Evolutionary conservation across 1,140 invertebrate genomes (phyloP).

Genomic region (Hormaphis cornu): DNA sequence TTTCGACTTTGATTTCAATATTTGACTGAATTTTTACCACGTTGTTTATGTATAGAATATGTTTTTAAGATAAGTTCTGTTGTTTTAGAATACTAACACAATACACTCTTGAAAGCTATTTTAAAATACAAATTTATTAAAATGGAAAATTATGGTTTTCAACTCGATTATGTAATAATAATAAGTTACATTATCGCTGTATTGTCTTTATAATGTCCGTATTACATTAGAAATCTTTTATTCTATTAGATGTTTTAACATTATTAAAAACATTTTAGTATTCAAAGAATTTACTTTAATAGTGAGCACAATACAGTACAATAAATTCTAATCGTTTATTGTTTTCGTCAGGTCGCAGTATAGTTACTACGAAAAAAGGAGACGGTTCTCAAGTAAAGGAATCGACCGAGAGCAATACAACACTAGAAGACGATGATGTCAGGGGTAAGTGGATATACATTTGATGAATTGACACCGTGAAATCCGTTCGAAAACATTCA

Average conservation of each 20-base stretch:
- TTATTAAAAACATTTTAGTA: not conserved
- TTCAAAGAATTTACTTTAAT: not conserved
- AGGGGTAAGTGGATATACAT: constrained; percentile 57
- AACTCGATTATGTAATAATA: not conserved
- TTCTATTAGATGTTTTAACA: constrained; percentile 2
- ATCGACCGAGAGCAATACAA: constrained; percentile 84
- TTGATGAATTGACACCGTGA: not conserved
- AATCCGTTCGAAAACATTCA: not conserved
- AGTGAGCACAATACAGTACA: too few relatives aligned
- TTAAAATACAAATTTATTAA: too few relatives aligned
- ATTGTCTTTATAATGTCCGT: too few relatives aligned
- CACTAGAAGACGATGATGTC: constrained; percentile 84
- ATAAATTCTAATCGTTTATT: not conserved
- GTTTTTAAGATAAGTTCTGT: too few relatives aligned
- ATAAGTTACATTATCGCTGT: not conserved
- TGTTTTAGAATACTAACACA: too few relatives aligned
- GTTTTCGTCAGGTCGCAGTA: constrained; percentile 58
- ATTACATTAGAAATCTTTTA: too few relatives aligned
- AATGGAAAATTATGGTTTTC: not conserved
- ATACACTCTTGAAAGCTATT: too few relatives aligned
- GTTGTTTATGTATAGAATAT: too few relatives aligned
- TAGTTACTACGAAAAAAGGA: constrained; percentile 77
- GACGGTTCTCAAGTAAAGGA: constrained; percentile 91
- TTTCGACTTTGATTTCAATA: too few relatives aligned
- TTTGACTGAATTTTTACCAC: too few relatives aligned